Percentiles rank a stretch among this genome's conserved stretches.
Conservation (phyloP, 2,797 vertebrate genomes). For the Protonibea diacanthus region DNA sequence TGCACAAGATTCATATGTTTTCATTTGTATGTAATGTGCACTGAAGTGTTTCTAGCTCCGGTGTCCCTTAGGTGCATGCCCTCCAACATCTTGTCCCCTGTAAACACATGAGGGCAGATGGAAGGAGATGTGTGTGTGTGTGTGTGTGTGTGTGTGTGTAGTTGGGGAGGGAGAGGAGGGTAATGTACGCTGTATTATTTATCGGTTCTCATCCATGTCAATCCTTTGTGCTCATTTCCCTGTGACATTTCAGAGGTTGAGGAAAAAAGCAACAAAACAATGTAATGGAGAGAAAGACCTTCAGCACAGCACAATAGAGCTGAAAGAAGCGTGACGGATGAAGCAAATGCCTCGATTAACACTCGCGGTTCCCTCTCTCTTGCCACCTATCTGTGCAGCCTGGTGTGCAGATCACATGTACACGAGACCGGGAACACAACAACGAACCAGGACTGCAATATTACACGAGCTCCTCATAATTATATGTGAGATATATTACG, state of each 20-base stretch:
- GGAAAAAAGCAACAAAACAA: constrained; percentile 74
- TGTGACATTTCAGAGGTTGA: constrained; percentile 81
- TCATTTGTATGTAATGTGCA: constrained; percentile 23
- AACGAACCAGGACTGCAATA: constrained; percentile 6
- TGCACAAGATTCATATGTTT: constrained; percentile 13
- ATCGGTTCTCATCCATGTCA: constrained; percentile 78
- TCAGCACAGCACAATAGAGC: constrained; percentile 68
- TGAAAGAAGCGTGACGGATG: constrained; percentile 71
- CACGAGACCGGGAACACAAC: constrained; percentile 43
- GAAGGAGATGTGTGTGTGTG: constrained; percentile 14
- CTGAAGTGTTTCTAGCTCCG: constrained; percentile 25
- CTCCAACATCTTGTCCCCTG: constrained; percentile 43
- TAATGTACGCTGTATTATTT: constrained; percentile 81
- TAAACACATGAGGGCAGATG: constrained; percentile 41
- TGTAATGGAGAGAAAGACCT: constrained; percentile 79
- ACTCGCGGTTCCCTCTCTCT: constrained; percentile 49
- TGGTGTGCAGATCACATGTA: constrained; percentile 52
- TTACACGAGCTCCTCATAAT: constrained; percentile 44
- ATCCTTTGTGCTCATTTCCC: constrained; percentile 75
- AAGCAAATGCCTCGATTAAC: constrained; percentile 76
- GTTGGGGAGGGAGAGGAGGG: constrained; percentile 13
- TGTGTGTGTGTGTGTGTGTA: no score
- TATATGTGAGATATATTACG: constrained; percentile 57
- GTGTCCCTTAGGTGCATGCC: constrained; percentile 34
- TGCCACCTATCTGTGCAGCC: constrained; percentile 47